Base-by-base conservation (phyloP, 2,113 vertebrate genomes). In the Scomber scombrus region DNA sequence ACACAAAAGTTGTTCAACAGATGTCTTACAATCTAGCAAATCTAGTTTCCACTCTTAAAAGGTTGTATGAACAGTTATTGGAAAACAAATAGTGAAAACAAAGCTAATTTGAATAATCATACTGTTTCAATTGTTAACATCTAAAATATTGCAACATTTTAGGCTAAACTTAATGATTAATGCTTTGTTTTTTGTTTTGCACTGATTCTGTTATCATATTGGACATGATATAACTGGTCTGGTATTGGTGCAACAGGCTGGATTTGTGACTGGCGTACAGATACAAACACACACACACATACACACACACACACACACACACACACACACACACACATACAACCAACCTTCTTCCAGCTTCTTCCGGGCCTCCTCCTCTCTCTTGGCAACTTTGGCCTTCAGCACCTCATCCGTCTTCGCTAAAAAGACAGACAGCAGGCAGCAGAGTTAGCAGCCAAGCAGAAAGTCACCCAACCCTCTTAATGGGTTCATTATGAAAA, bases 331-430 rank as follows among this genome's bases (percentile, higher is more conserved):
- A 79, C 68, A 31, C n/a, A 57, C 18, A 51, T 9, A 11, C 46
- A 67, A 78, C 89, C 95, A 92, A 99, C 97, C 97, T 93, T 98
- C 96, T 55, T 98, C 96, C 82, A 96, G 95, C 77, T 94, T 96
- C 90, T 95, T 96, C 81, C 93, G 96, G 2, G 96, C 96, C 86
- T 97, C 97, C 58, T 98, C 96, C 74, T 98, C 97, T 81, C 95
- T 96, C 87, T 95, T 97, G 52, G 91, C 92, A 86, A 98, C 96
- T 93, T 97, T 99, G 75, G 97, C 97, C 90, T 96, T 97, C 76
- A 99, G 71, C 0, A 93, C 97, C 93, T 99, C 97, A 50, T 99
- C 98, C 16, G 97, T 98, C 94, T 98, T 99, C 43, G 97, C 98
- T 99, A 58, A 46, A 90, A 94, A 89, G 11, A 89, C 72, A 81